A percentile compares a stretch with the other conserved stretches of the same genome.
Conservation (phyloP, 2,113 vertebrate genomes). For the Macroglossus sobrinus region DNA sequence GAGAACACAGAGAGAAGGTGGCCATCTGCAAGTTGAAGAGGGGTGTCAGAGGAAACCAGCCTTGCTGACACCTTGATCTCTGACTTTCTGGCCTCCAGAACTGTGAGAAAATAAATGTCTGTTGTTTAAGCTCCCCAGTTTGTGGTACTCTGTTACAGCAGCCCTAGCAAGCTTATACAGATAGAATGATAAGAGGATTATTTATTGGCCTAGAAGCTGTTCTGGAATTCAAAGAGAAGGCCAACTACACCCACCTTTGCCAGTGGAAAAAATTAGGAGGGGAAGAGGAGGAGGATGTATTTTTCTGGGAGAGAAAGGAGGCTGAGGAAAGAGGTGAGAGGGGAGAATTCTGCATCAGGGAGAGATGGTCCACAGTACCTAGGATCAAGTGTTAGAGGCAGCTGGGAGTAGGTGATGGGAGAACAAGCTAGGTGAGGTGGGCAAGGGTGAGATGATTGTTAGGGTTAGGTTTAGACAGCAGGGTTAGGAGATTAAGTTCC, state of each 20-base stretch:
- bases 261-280: background rate
- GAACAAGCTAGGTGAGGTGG: background rate
- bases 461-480: background rate
- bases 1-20: background rate
- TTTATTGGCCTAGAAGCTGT: background rate
- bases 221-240: background rate
- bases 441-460: background rate
- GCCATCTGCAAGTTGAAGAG: background rate
- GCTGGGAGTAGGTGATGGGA: background rate
- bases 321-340: background rate
- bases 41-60: background rate
- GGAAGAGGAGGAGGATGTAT: background rate
- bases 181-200: background rate
- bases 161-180: too few species aligned
- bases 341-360: background rate
- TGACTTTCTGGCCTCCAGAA: background rate
- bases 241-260: too few species aligned
- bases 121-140: background rate
- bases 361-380: accelerated
- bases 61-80: background rate
- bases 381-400: background rate
- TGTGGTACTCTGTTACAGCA: background rate
- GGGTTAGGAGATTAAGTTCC: background rate
- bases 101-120: background rate
- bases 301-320: background rate